Conservation (phyloP, 1,140 invertebrate genomes). For the Oscheius sp. region DNA sequence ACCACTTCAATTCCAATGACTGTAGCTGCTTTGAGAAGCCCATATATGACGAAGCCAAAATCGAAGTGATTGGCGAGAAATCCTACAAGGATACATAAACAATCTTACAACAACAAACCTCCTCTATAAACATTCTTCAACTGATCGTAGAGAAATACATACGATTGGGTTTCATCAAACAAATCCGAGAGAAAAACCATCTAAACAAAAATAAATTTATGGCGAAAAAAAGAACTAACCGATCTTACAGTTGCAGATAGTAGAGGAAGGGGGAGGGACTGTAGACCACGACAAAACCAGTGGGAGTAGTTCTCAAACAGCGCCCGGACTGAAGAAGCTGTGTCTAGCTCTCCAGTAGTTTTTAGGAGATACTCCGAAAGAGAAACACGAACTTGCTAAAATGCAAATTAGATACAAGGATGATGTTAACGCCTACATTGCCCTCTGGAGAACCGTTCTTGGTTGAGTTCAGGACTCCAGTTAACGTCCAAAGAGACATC, state of each 20-base stretch:
- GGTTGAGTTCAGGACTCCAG: constrained; percentile 3
- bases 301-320: constrained; percentile 56
- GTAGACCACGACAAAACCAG: constrained; percentile 45
- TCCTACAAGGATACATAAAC: no score
- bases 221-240: constrained; percentile 16
- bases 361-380: constrained; percentile 40
- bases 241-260: constrained; percentile 40
- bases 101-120: no score
- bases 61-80: constrained; percentile 40
- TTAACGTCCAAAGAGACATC: constrained; percentile 32
- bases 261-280: constrained; percentile 35
- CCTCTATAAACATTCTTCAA: constrained; percentile 30
- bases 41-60: constrained; percentile 46
- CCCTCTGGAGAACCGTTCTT: not conserved
- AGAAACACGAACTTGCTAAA: not conserved
- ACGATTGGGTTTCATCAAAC: constrained; percentile 48
- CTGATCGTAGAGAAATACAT: constrained; percentile 43
- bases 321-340: constrained; percentile 50
- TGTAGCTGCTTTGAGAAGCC: constrained; percentile 49
- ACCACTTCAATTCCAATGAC: constrained; percentile 46
- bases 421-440: not conserved
- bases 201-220: constrained; percentile 26
- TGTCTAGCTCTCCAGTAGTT: constrained; percentile 47
- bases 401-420: not conserved
- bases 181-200: constrained; percentile 52